Base-by-base conservation (phyloP, 2,888 invertebrate species). In the Epistrophella euchroma region DNA sequence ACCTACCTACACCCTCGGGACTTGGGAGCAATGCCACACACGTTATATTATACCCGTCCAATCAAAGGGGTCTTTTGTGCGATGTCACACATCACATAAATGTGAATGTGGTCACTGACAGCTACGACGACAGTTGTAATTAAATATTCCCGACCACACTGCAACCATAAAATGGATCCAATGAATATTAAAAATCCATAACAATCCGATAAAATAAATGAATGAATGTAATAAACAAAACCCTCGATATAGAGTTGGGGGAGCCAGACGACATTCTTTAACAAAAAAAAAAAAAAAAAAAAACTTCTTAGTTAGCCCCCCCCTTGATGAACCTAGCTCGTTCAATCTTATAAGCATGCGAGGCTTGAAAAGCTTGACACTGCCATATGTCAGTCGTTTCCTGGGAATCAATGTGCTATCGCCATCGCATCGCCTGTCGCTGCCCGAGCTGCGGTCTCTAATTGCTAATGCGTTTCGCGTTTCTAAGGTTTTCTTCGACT, bases 161-260 rank as follows among this genome's bases (percentile, higher is more conserved):
- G 77, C 74, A 58, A 77, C 86, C 70, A 86, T 86, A 81, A 86
- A 86, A 82, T 82, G 82, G 78, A 77, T 82, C 68, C 82, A 82
- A 82, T 86, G 86, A 86, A 86, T 86, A 86, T 86, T 86, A 86
- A 86, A 86, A 86, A 86, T 86, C 86, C 86, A 86, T 86, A 86
- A 86, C 86, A 82, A 82, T 50, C 78, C 72, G 86, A 73, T 82
- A 82, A 82, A 62, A 82, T 81, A 81, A 81, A 82, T 81, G 81
- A 82, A 80, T 85, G 76, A 68, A 66, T 84, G 55, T 58, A 60
- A 68, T 52, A 68, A 37, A 68, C 50, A 52, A 32, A 40, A n/a
- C 19, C 7, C 17, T 58, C 15, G 17, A 62, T 43, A 25, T 19
- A 32, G 32, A 40, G 19, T 22, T 11, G 58, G 79, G 60, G 81